phyloP scores from a whole-genome alignment of 1,140 invertebrate species.

The Zaprionus inermis region DNA sequence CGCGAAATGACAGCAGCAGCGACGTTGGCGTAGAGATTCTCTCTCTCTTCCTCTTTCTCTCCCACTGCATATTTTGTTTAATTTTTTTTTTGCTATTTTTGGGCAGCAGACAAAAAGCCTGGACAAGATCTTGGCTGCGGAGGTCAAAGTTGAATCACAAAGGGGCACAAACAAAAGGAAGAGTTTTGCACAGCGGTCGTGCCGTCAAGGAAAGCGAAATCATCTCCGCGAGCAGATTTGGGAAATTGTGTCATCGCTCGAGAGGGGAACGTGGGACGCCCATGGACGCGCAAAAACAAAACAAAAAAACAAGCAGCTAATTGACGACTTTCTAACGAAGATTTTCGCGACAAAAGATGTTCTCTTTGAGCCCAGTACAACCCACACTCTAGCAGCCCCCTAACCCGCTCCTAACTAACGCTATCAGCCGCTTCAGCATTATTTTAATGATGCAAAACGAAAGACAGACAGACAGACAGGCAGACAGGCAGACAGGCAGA shows the following conservation, averaged over 20 bases:
- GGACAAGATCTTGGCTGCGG: slow-evolving; percentile 36
- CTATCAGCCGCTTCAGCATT: neutral
- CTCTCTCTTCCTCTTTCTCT: slow-evolving; percentile 4
- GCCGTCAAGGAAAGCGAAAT: slow-evolving; percentile 49
- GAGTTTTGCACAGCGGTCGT: slow-evolving; percentile 38
- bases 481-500: too few relatives aligned
- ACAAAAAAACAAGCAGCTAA: too few relatives aligned
- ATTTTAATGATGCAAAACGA: slow-evolving; percentile 11
- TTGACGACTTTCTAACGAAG: slow-evolving; percentile 33
- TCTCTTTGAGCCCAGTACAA: slow-evolving; percentile 13
- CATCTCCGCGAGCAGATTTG: slow-evolving; percentile 10
- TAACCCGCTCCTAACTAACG: too few relatives aligned
- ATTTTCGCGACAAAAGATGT: slow-evolving; percentile 18
- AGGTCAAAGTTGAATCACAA: slow-evolving; percentile 38
- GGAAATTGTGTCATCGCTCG: slow-evolving; percentile 47
- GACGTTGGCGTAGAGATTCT: slow-evolving; percentile 20
- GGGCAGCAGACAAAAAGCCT: slow-evolving; percentile 23
- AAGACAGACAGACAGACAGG: neutral
- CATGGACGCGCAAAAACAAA: too few relatives aligned
- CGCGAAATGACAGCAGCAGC: slow-evolving; percentile 25
- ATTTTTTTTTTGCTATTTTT: slow-evolving; percentile 13
- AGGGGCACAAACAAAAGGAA: slow-evolving; percentile 28
- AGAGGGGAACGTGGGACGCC: slow-evolving; percentile 27
- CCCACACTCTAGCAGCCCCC: neutral
- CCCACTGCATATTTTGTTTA: slow-evolving; percentile 25